Percentiles rank a stretch among this genome's conserved stretches.
Evolutionary conservation across 2,113 vertebrate genomes (phyloP).

Genomic region (Neotoma lepida): DNA sequence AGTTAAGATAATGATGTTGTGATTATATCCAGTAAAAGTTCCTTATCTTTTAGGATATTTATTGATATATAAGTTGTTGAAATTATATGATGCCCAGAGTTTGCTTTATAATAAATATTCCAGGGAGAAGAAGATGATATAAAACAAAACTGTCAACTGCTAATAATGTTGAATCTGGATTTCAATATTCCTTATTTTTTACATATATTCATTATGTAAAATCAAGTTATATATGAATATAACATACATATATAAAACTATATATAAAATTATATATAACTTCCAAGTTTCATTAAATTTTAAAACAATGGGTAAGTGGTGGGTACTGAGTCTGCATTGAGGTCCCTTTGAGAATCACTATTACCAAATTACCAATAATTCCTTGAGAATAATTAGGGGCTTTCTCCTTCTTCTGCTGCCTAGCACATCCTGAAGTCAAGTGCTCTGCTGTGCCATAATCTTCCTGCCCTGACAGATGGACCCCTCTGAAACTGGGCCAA

Average conservation of each 20-base stretch:
- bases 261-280: background rate
- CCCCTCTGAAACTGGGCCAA: background rate
- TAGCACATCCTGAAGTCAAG: background rate
- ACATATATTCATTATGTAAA: background rate
- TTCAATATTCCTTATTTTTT: background rate
- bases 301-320: background rate
- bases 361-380: background rate
- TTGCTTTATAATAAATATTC: conserved; percentile 53
- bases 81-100: background rate
- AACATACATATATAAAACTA: background rate
- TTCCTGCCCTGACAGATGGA: background rate
- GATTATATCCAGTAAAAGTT: background rate
- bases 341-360: background rate
- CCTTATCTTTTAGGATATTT: conserved; percentile 28
- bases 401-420: background rate
- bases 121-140: background rate
- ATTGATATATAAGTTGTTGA: background rate
- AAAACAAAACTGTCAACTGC: background rate
- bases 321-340: background rate
- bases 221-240: background rate
- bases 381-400: background rate
- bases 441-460: background rate
- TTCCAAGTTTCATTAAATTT: background rate
- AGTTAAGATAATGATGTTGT: conserved; percentile 10
- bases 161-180: conserved; percentile 6